Evolutionary conservation across 2,888 invertebrate genomes (phyloP).

Genomic region (Acanthosepion lycidas): DNA sequence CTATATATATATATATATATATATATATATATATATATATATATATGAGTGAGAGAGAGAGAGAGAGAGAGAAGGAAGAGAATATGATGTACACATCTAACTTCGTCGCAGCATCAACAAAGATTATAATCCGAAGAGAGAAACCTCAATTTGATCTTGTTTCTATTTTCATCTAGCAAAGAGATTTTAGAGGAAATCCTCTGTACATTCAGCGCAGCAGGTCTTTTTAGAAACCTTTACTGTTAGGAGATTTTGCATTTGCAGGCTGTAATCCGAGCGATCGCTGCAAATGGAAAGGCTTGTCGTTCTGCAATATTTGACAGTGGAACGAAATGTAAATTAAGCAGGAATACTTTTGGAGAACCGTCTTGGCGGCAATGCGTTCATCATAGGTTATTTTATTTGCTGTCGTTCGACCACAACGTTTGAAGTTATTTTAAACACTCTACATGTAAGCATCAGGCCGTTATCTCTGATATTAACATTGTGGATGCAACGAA

Average conservation of each 20-base stretch:
- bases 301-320: conserved; percentile 7
- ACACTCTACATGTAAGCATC: background rate
- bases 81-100: background rate
- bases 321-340: background rate
- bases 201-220: background rate
- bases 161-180: background rate
- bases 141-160: background rate
- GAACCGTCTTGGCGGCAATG: background rate
- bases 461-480: background rate
- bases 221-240: background rate
- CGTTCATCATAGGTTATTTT: background rate
- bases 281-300: background rate
- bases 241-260: background rate
- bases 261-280: background rate
- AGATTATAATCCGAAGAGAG: background rate
- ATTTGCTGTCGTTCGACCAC: background rate
- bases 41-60: too few relatives aligned
- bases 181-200: background rate
- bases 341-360: background rate
- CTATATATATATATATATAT: too few relatives aligned
- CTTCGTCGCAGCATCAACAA: background rate
- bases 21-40: too few relatives aligned
- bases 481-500: too few relatives aligned
- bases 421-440: background rate
- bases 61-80: too few relatives aligned